Percentiles rank a stretch among this genome's conserved stretches.
Conservation (phyloP, 2,113 vertebrate genomes). For the Anhinga rufa region DNA sequence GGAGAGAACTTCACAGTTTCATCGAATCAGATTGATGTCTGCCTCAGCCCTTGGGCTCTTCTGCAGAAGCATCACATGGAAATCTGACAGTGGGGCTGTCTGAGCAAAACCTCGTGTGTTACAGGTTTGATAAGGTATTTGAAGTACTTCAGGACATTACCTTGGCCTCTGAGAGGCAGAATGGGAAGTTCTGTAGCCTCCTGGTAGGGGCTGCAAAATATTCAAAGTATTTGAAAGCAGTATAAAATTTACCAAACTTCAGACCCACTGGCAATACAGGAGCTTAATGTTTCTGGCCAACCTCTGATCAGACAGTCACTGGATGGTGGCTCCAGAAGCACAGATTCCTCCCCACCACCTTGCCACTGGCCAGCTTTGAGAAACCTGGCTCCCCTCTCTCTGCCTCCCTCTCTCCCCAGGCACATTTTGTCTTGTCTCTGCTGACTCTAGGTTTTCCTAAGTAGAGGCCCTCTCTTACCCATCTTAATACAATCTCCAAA, state of each 20-base stretch:
- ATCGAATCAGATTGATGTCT: not conserved
- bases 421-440: not conserved
- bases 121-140: not conserved
- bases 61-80: not conserved
- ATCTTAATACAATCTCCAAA: not conserved
- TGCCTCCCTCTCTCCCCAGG: not conserved
- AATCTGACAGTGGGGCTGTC: not conserved
- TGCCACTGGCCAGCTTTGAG: not conserved
- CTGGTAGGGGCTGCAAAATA: not conserved
- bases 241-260: not conserved
- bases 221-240: not conserved
- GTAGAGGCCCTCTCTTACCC: not conserved
- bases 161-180: not conserved
- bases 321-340: not conserved
- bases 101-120: not conserved
- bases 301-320: not conserved
- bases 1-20: not conserved
- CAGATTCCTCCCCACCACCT: not conserved
- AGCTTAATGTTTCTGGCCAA: not conserved
- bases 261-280: not conserved
- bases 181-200: not conserved
- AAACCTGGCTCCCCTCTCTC: not conserved
- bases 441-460: not conserved
- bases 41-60: not conserved
- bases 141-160: not conserved